Conservation (phyloP, 2,888 invertebrate species). For the Drosophila yooni region DNA sequence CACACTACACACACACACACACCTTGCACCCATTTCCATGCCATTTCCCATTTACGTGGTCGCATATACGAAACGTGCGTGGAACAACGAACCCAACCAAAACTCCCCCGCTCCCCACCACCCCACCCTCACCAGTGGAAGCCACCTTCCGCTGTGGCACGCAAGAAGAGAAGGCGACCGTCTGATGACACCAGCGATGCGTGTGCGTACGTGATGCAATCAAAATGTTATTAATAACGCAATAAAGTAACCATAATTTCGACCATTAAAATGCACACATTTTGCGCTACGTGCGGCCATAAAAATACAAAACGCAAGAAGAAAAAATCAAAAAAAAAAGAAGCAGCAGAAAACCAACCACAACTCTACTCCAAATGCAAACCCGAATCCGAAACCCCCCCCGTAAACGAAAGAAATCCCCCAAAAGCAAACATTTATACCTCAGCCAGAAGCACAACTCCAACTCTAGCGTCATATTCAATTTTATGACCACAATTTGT, state of each 20-base stretch:
- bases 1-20: constrained; percentile 2
- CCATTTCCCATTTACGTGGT: constrained; percentile 73
- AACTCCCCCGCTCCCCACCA: not conserved
- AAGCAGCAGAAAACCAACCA: not conserved
- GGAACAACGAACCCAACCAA: constrained; percentile 2
- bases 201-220: constrained; percentile 77
- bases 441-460: constrained; percentile 19
- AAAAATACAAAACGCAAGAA: constrained; percentile 1
- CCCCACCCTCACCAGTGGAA: not conserved
- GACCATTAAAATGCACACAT: constrained; percentile 78
- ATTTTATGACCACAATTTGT: constrained; percentile 36
- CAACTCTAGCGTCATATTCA: constrained; percentile 43
- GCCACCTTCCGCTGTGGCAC: not conserved
- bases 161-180: constrained; percentile 9
- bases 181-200: constrained; percentile 57
- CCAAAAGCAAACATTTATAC: constrained; percentile 1
- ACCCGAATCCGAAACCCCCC: constrained; percentile 1
- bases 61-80: constrained; percentile 63
- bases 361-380: constrained; percentile 19
- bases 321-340: not conserved
- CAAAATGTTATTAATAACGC: constrained; percentile 79
- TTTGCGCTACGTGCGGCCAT: constrained; percentile 64
- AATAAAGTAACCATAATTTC: constrained; percentile 79
- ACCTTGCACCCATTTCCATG: constrained; percentile 69
- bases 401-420: not conserved